A percentile compares a stretch with the other conserved stretches of the same genome.
phyloP scores from a whole-genome alignment of 2,888 invertebrate genomes.

The Leptura quadrifasciata region DNA sequence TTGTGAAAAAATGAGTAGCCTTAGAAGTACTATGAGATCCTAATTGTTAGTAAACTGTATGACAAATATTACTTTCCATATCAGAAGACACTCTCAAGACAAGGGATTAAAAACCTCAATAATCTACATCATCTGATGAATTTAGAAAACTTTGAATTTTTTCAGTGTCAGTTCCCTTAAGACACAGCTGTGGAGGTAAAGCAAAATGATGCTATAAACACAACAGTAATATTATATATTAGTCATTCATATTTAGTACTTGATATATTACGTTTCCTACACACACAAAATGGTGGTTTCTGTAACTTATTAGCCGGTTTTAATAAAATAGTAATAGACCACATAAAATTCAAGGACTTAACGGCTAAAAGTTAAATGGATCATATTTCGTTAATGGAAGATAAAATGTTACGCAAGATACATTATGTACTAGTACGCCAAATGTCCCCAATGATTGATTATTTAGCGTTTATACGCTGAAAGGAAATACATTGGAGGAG shows the following conservation, averaged over 20 bases:
- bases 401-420: neutral
- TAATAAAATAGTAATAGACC: neutral
- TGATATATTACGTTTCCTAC: neutral
- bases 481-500: neutral
- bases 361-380: neutral
- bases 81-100: too few species aligned
- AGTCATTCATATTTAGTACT: neutral
- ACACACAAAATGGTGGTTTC: neutral
- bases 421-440: neutral
- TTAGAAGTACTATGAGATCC: too few species aligned
- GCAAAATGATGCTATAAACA: too few species aligned
- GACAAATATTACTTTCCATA: too few species aligned
- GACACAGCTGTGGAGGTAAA: too few species aligned
- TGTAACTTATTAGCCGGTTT: neutral
- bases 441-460: neutral
- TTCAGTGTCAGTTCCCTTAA: too few species aligned
- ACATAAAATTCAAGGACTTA: neutral
- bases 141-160: too few species aligned
- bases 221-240: too few species aligned
- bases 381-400: neutral
- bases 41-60: too few species aligned
- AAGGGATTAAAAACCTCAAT: too few species aligned
- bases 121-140: too few species aligned
- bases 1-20: too few species aligned
- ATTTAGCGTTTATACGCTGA: neutral